Conservation (phyloP, 2,888 invertebrate species). For the Patella ulyssiponensis region DNA sequence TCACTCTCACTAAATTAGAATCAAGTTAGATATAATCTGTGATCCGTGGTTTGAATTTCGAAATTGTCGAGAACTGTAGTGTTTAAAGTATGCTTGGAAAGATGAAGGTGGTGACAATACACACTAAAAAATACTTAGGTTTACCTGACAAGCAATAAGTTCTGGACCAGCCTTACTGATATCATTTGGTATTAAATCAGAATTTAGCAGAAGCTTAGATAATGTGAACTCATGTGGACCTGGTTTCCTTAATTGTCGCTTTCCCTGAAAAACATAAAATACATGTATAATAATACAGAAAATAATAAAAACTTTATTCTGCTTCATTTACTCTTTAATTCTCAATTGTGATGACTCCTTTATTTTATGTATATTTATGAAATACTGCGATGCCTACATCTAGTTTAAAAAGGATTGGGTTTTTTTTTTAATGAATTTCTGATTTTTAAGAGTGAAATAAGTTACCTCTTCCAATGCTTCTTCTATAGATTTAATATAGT, state of each 20-base stretch:
- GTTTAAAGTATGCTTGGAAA: not conserved
- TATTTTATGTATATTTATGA: no score
- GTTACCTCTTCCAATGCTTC: constrained; percentile 63
- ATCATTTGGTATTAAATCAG: constrained; percentile 64
- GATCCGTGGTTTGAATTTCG: not conserved
- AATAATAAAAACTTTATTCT: not conserved
- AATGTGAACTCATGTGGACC: constrained; percentile 42
- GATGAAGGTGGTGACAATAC: not conserved
- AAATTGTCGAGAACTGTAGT: not conserved
- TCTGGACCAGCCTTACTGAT: constrained; percentile 65
- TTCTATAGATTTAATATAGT: constrained; percentile 61
- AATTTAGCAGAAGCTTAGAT: constrained; percentile 59
- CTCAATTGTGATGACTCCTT: not conserved
- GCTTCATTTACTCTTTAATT: not conserved
- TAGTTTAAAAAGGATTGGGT: no score
- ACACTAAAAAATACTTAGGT: not conserved
- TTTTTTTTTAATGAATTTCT: no score
- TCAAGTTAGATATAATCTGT: no score
- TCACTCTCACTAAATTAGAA: no score
- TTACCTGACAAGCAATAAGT: constrained; percentile 64
- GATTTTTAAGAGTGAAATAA: not conserved
- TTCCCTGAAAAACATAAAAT: constrained; percentile 14
- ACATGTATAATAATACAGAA: not conserved
- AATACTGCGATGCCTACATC: no score
- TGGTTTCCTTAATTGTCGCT: constrained; percentile 31